Conservation (phyloP, 2,888 invertebrate species). For the Lepidochitona cinerea region DNA sequence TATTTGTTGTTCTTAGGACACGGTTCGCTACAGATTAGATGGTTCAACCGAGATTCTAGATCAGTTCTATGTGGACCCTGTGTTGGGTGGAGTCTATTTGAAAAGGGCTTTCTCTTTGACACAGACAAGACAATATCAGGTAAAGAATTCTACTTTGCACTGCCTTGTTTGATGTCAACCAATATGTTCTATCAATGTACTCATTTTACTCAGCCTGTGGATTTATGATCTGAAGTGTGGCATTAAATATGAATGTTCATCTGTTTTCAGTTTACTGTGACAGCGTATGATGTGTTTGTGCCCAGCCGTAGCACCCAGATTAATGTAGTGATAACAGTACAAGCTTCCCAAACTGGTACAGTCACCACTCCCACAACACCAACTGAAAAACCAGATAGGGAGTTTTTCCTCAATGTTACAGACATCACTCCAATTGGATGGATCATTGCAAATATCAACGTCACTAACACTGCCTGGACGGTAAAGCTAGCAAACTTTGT, state of each 20-base stretch:
- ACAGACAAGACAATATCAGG: neutral
- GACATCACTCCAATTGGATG: neutral
- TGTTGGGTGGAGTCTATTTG: conserved; percentile 48
- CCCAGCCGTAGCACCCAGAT: neutral
- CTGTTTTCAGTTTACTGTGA: neutral
- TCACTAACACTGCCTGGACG: neutral
- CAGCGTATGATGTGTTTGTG: conserved; percentile 1
- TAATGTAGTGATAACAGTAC: neutral
- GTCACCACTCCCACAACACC: neutral
- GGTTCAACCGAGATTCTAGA: neutral
- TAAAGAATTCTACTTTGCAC: neutral
- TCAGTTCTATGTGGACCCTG: conserved; percentile 47
- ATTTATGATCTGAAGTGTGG: too few relatives aligned
- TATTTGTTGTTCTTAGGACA: neutral
- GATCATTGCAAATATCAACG: conserved; percentile 2
- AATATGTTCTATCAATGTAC: too few relatives aligned
- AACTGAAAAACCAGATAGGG: neutral
- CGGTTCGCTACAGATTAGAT: neutral
- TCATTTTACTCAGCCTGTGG: too few relatives aligned
- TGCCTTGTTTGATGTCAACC: too few relatives aligned
- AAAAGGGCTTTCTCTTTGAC: conserved; percentile 24
- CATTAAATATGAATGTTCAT: neutral
- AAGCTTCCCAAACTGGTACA: neutral
- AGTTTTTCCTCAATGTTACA: neutral
- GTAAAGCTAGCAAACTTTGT: too few relatives aligned